A percentile compares a stretch with the other conserved stretches of the same genome.
These are phyloP conservation scores for Chelon auratus DNA, from an alignment of 2,797 vertebrate species.

Conservation along the genomic window DNA sequence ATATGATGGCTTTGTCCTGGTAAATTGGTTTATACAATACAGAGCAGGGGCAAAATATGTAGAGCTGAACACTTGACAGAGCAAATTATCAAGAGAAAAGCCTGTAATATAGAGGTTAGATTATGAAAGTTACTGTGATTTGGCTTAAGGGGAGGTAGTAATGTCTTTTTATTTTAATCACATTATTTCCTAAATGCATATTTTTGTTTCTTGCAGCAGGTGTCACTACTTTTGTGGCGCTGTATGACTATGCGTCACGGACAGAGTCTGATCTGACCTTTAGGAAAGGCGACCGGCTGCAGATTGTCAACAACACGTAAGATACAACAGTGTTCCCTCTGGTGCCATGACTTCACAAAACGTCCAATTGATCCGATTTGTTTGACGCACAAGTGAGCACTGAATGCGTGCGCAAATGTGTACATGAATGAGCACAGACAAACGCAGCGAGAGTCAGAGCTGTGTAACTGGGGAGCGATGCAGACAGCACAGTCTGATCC, in stretches of 20 bases:
- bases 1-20: conserved; percentile 50
- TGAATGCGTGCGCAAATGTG: neutral
- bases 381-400: neutral
- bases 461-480: conserved; percentile 19
- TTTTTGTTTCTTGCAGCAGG: conserved; percentile 83
- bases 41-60: conserved; percentile 25
- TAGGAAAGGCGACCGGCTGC: conserved; percentile 95
- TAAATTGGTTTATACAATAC: conserved; percentile 38
- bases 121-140: conserved; percentile 22
- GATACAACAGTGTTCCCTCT: conserved; percentile 60
- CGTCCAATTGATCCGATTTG: conserved; percentile 42
- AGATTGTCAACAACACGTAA: conserved; percentile 99
- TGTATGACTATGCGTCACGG: conserved; percentile 97
- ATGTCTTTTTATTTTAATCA: conserved; percentile 4
- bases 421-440: conserved; percentile 46
- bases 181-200: neutral
- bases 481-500: conserved; percentile 42
- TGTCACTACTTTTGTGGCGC: conserved; percentile 96
- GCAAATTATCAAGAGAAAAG: conserved; percentile 9
- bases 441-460: conserved; percentile 23
- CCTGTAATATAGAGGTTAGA: conserved; percentile 14
- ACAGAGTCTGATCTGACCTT: conserved; percentile 95
- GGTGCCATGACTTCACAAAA: conserved; percentile 12
- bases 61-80: neutral
- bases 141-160: conserved; percentile 18